Evolutionary conservation across 2,113 vertebrate species (phyloP), one percentile per base, ranked within the genome.

Genomic region (Euleptes europaea): DNA sequence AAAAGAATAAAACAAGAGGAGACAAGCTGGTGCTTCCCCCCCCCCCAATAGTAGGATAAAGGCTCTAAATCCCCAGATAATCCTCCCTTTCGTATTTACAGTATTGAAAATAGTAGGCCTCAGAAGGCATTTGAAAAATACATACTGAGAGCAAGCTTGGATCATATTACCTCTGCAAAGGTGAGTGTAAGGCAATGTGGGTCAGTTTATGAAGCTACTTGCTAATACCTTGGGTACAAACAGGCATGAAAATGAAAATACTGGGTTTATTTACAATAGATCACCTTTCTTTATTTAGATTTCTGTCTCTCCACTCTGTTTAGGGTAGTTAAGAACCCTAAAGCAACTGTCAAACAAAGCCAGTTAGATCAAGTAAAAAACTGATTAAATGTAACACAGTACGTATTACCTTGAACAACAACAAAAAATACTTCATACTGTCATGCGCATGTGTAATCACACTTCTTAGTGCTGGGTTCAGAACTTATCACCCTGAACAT

Each of bases 31-130:
- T 0, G 0, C 73, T 89, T 49, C 54, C 19, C 21, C 3, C 4
- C 82, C 91, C 33, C 82, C 76, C 84, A 75, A 73, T 10, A 69
- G 82, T 54, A 92, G 44, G 87, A 92, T 90, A 88, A 92, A 87
- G 90, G 73, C 51, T 89, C 15, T 77, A 90, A 91, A 90, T 92
- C 87, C 87, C 90, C 89, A 90, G 87, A 89, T 92, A 94, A 94
- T 92, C 90, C 91, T 90, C 77, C 28, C 54, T 74, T 87, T 89
- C 69, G 87, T 94, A 76, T 89, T 94, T 93, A 87, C 93, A 92
- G 90, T 89, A 92, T 92, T 93, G 87, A 92, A 93, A 94, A 86
- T 35, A 86, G 84, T 89, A 85, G 33, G 21, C 67, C 82, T 89
- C 80, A 78, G 84, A 90, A 47, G 67, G 76, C 86, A 91, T 93